Evolutionary conservation across 2,797 vertebrate genomes (phyloP).

Genomic region (Eulemur albifrons): DNA sequence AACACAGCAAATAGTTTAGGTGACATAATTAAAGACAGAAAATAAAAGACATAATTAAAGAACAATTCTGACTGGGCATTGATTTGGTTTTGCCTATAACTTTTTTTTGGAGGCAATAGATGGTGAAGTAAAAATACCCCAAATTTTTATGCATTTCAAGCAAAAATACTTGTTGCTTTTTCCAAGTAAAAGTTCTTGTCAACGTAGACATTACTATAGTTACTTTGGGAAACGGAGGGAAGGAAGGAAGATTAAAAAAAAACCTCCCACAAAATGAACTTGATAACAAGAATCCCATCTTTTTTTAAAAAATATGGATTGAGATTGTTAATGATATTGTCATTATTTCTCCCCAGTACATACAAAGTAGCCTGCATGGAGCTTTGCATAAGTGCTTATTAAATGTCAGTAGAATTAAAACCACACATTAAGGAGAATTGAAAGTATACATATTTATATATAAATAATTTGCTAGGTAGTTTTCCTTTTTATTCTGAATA

Average conservation of each 20-base stretch:
- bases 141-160: conserved; percentile 12
- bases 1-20: conserved; percentile 52
- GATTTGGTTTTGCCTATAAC: not conserved
- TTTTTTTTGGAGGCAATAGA: not conserved
- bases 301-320: not conserved
- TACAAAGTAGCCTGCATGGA: not conserved
- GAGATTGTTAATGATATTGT: not conserved
- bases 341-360: not conserved
- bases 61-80: not conserved
- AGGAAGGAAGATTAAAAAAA: not conserved
- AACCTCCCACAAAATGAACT: not conserved
- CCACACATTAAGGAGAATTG: not conserved
- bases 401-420: conserved; percentile 7
- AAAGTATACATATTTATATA: not conserved
- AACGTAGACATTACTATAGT: not conserved
- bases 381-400: not conserved
- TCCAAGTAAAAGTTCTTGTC: not conserved
- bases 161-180: conserved; percentile 53
- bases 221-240: not conserved
- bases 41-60: not conserved
- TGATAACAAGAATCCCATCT: not conserved
- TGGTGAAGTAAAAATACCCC: not conserved
- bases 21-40: conserved; percentile 30
- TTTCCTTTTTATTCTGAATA: not conserved
- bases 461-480: not conserved